phyloP scores from a whole-genome alignment of 2,113 vertebrate genomes.

The Nannobrachium achirus region DNA sequence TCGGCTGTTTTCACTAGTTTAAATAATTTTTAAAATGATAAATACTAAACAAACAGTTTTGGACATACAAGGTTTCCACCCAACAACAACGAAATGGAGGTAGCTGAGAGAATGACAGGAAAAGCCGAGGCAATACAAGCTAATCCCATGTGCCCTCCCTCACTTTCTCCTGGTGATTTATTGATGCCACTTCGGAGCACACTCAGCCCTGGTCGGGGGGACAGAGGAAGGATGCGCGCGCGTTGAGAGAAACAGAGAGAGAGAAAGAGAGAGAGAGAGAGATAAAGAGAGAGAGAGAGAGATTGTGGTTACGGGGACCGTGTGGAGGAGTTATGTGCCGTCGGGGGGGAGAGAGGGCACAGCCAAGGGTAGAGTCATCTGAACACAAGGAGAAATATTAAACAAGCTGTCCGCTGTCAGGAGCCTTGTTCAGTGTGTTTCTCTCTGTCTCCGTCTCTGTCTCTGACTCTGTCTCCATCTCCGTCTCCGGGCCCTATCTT shows the following conservation, averaged over 20 bases:
- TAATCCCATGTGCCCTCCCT: constrained; percentile 6
- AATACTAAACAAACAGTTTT: too few relatives aligned
- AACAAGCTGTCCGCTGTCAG: constrained; percentile 34
- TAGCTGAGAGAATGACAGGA: constrained; percentile 24
- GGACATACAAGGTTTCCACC: too few relatives aligned
- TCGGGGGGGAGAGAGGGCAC: constrained; percentile 28
- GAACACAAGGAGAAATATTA: constrained; percentile 43
- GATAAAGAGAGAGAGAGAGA: constrained; percentile 9
- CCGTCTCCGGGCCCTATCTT: background rate
- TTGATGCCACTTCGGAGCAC: constrained; percentile 52
- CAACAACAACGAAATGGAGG: too few relatives aligned
- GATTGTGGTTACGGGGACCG: background rate
- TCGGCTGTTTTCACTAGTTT: too few relatives aligned
- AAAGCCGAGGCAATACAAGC: constrained; percentile 30
- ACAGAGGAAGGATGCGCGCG: background rate
- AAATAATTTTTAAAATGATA: too few relatives aligned
- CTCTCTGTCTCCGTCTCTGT: background rate
- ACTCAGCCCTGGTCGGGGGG: constrained; percentile 42
- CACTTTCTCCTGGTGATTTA: constrained; percentile 56
- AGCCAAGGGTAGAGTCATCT: constrained; percentile 36
- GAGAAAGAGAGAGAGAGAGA: background rate
- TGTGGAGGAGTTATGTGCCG: background rate
- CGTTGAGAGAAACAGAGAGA: too few relatives aligned
- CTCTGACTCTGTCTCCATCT: background rate
- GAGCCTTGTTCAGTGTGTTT: background rate